Evolutionary conservation across 1,140 invertebrate genomes (phyloP).

Genomic region (Drosophila sproati): DNA sequence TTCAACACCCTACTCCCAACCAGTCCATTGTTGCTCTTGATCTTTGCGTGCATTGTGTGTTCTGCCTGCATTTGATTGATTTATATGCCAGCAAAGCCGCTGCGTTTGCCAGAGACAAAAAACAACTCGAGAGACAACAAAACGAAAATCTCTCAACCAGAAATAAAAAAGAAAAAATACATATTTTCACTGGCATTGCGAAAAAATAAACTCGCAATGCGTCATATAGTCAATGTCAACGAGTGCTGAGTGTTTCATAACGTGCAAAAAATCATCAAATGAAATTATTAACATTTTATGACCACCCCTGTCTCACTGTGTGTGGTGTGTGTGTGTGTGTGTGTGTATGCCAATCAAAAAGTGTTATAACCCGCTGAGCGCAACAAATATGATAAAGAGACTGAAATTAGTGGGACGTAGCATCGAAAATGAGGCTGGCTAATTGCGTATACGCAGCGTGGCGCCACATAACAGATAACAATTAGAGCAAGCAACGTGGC

Average conservation of each 20-base stretch:
- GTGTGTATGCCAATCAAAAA: slow-evolving; percentile 29
- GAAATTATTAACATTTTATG: slow-evolving; percentile 65
- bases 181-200: slow-evolving; percentile 26
- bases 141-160: neutral
- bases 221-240: slow-evolving; percentile 63
- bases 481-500: neutral
- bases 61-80: slow-evolving; percentile 77
- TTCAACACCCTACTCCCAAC: neutral
- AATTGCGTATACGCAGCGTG: slow-evolving; percentile 77
- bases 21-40: slow-evolving; percentile 23
- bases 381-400: slow-evolving; percentile 31
- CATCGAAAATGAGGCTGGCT: slow-evolving; percentile 39
- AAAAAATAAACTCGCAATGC: slow-evolving; percentile 72
- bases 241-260: slow-evolving; percentile 77
- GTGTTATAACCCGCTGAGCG: slow-evolving; percentile 21
- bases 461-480: slow-evolving; percentile 57
- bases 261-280: slow-evolving; percentile 66
- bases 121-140: neutral
- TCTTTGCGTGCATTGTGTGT: slow-evolving; percentile 66
- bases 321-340: slow-evolving; percentile 2
- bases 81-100: slow-evolving; percentile 55
- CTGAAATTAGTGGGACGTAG: slow-evolving; percentile 38
- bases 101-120: slow-evolving; percentile 25
- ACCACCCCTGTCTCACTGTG: neutral
- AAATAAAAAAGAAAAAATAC: slow-evolving; percentile 9